A percentile compares a stretch with the other conserved stretches of the same genome.
Evolutionary conservation across 2,888 invertebrate species (phyloP).

Genomic region (Drosophila antonietae): DNA sequence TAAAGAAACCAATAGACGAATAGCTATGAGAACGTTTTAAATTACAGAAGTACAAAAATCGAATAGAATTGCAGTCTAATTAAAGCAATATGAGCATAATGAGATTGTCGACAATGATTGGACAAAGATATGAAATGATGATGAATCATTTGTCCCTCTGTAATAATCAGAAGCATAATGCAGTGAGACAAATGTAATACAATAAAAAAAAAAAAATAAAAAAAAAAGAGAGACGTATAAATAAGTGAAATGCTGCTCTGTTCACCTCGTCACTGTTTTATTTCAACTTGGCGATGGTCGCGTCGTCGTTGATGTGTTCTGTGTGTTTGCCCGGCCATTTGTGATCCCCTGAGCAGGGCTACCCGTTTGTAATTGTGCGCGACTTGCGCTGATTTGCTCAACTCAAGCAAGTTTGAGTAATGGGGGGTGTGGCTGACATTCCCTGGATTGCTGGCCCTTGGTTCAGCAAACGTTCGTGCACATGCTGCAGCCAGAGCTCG

Average conservation of each 20-base stretch:
- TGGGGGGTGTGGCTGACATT: constrained; percentile 48
- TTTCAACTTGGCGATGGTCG: background rate
- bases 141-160: background rate
- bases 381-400: constrained; percentile 53
- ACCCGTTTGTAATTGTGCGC: constrained; percentile 64
- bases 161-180: background rate
- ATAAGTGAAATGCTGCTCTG: constrained; percentile 59
- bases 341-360: constrained; percentile 46
- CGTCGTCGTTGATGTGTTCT: constrained; percentile 40
- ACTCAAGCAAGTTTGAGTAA: constrained; percentile 37
- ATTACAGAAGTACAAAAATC: background rate
- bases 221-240: constrained; percentile 67
- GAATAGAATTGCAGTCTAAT: background rate
- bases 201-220: no score
- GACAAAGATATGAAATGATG: background rate
- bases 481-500: constrained; percentile 10
- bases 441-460: constrained; percentile 23
- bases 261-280: background rate
- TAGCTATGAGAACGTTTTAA: no score
- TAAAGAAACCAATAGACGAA: no score
- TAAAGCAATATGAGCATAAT: background rate
- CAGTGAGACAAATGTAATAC: background rate
- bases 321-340: constrained; percentile 51
- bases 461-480: constrained; percentile 16
- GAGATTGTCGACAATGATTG: background rate